These are phyloP conservation scores for Cephalophus harveyi DNA, from an alignment of 2,113 vertebrate species.

Conservation along the genomic window DNA sequence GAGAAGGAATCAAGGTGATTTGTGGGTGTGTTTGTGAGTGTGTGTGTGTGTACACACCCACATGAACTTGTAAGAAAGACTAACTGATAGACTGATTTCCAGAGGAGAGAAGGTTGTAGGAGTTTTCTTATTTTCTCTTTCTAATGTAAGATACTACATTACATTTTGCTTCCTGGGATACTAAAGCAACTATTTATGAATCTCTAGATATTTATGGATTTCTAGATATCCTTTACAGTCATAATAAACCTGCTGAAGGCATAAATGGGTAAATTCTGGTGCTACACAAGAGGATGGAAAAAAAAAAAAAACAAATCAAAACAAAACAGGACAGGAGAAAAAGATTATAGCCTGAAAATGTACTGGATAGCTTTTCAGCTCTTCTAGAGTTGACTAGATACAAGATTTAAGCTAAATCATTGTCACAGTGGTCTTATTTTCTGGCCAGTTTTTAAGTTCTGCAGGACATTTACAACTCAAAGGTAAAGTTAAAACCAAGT, in stretches of 20 bases:
- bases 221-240: not conserved
- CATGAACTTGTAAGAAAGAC: not conserved
- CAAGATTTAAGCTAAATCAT: not conserved
- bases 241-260: not conserved
- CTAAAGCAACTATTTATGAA: not conserved
- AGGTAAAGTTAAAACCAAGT: not conserved
- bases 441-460: not conserved
- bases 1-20: not conserved
- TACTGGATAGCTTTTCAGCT: not conserved
- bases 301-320: not conserved
- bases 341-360: not conserved
- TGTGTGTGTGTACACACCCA: not conserved
- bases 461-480: not conserved
- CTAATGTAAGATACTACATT: not conserved
- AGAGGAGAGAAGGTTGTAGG: not conserved
- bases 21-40: not conserved
- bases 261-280: not conserved
- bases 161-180: not conserved
- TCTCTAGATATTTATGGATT: not conserved
- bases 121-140: not conserved
- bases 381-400: not conserved
- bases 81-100: not conserved
- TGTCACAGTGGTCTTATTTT: not conserved
- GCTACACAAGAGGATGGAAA: not conserved
- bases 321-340: not conserved